Conservation (phyloP, 2,797 vertebrate genomes). For the Cuniculus paca region DNA sequence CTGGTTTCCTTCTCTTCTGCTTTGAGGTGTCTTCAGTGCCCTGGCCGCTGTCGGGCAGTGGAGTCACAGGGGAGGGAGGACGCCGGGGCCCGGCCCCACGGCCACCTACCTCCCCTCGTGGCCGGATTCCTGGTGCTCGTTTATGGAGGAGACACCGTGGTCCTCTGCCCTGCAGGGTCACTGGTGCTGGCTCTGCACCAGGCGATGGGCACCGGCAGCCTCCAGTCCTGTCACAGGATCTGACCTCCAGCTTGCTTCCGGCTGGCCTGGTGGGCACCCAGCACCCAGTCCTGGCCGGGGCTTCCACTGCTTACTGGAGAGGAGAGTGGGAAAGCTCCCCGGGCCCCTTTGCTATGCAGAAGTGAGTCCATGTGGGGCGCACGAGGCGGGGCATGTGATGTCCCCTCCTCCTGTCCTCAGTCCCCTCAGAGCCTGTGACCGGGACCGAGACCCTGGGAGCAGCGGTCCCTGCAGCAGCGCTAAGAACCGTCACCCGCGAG, state of each 20-base stretch:
- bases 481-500: neutral
- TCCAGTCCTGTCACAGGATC: fast-evolving
- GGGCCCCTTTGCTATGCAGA: neutral
- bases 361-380: neutral
- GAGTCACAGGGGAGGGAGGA: neutral
- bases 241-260: fast-evolving
- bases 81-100: neutral
- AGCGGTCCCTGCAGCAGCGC: fast-evolving
- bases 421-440: neutral
- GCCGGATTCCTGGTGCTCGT: neutral
- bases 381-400: neutral
- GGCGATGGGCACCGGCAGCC: fast-evolving
- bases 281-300: neutral
- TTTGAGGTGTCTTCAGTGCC: neutral
- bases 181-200: neutral
- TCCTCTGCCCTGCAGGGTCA: neutral
- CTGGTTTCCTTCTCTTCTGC: neutral
- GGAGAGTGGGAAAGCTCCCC: neutral
- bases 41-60: neutral
- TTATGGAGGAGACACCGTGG: neutral
- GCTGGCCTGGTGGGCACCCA: neutral
- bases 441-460: neutral
- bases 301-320: neutral
- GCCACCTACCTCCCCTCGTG: fast-evolving
- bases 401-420: no score